Evolutionary conservation across 2,888 invertebrate species (phyloP), one percentile per base, ranked within the genome.

Genomic region (Mimachlamys varia): DNA sequence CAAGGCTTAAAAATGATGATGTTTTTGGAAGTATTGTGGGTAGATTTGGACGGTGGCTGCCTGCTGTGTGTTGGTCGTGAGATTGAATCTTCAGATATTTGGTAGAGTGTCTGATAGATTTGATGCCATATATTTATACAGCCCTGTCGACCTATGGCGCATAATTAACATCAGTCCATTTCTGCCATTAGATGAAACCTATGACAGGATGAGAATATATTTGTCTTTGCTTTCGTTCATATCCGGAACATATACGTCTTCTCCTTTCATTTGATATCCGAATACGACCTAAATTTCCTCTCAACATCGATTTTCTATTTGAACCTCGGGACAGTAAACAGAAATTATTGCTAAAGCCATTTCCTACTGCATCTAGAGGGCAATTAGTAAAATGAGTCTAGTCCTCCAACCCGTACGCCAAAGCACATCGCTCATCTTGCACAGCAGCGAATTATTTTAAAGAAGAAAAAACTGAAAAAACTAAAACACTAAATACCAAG

Each of bases 341-440:
- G 91, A 89, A 91, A 91, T 91, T 91, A 91, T 91, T 91, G 88
- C 91, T 91, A 49, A 62, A 91, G 44, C 87, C 91, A 91, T 91
- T 91, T 91, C 91, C 89, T 89, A 58, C 38, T 88, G 55, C 91
- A 91, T 89, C 89, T 88, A 62, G 87, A 88, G 87, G 55, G 88
- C 91, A 89, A 91, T 91, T 91, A 91, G 91, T 37, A 89, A 88
- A 91, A 62, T 62, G 89, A 58, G 44, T 89, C 89, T 62, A 58
- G 49, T 55, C 76, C 76, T 76, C 17, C 76, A 22, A 76, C 44
- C 89, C 38, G 44, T 27, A 49, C 62, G 62, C 37, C 44, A 38
- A n/a, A 49, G 44, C 62, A 89, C 62, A 89, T 89, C 44, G 33
- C 62, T 38, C 49, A 38, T 89, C 76, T 62, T 76, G 13, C 27